Conservation (phyloP, 2,113 vertebrate species). For the Choloepus hoffmanni region DNA sequence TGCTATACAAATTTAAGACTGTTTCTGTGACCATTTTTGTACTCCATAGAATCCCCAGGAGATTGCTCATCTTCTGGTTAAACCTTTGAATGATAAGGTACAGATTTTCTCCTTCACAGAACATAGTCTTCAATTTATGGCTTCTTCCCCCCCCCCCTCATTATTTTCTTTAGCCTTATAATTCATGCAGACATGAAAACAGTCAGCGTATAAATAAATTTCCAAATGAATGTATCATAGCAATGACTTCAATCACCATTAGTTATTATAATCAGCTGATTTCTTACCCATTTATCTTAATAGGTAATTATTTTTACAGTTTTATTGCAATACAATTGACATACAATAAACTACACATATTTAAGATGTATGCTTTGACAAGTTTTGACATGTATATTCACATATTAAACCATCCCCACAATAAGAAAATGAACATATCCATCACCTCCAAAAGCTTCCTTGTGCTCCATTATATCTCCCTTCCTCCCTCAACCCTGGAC, state of each 20-base stretch:
- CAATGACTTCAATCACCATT: neutral
- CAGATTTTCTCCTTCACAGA: neutral
- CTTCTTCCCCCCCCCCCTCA: neutral
- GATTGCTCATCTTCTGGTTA: neutral
- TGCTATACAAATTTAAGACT: neutral
- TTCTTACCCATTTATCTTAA: neutral
- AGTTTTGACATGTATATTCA: neutral
- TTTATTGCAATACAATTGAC: neutral
- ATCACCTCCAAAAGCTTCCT: neutral
- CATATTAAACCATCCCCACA: neutral
- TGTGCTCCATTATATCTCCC: neutral
- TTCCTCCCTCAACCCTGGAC: neutral
- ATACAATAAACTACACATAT: neutral
- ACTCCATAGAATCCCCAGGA: neutral
- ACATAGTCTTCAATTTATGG: neutral
- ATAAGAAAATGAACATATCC: neutral
- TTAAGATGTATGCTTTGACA: neutral
- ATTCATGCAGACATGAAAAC: neutral
- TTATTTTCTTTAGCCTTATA: neutral
- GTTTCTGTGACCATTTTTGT: neutral
- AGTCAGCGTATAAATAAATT: constrained; percentile 10
- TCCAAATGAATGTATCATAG: neutral
- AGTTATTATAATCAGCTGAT: constrained; percentile 10
- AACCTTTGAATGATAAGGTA: neutral
- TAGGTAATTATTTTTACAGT: neutral